Evolutionary conservation across 1,140 invertebrate species (phyloP).

Genomic region (Drosophila virilis): DNA sequence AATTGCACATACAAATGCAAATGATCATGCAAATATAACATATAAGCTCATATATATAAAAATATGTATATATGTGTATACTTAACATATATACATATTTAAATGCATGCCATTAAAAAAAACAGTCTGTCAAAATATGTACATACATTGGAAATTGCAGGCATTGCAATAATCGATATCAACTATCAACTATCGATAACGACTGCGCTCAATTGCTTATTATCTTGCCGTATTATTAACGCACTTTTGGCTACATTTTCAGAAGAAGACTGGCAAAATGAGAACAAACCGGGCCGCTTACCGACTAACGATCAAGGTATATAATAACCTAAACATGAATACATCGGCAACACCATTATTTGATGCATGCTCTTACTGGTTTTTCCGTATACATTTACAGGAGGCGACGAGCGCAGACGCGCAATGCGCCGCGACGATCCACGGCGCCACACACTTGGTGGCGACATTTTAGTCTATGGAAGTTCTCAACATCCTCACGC

Average conservation of each 20-base stretch:
- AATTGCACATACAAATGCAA: not conserved
- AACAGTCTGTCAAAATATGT: not conserved
- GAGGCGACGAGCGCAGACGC: conserved; percentile 84
- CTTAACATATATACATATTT: not conserved
- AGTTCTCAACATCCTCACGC: conserved; percentile 85
- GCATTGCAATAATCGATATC: not conserved
- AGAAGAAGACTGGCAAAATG: conserved; percentile 84
- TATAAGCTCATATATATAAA: no score
- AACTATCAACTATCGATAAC: conserved; percentile 24
- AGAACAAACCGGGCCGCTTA: conserved; percentile 74
- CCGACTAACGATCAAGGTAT: conserved; percentile 77
- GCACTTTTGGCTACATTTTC: conserved; percentile 8
- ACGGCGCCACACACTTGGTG: conserved; percentile 88
- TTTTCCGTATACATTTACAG: conserved; percentile 10
- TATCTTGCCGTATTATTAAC: not conserved
- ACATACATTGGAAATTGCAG: not conserved
- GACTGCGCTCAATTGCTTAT: not conserved
- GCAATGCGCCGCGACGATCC: conserved; percentile 87
- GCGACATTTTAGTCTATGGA: conserved; percentile 88
- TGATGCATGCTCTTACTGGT: not conserved
- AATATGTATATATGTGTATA: not conserved
- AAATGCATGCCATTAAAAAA: not conserved
- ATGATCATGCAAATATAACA: no score
- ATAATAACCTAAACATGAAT: not conserved
- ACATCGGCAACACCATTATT: not conserved